Percentiles rank a stretch among this genome's conserved stretches.
Conservation (phyloP, 2,113 vertebrate genomes). For the Chaenocephalus aceratus region DNA sequence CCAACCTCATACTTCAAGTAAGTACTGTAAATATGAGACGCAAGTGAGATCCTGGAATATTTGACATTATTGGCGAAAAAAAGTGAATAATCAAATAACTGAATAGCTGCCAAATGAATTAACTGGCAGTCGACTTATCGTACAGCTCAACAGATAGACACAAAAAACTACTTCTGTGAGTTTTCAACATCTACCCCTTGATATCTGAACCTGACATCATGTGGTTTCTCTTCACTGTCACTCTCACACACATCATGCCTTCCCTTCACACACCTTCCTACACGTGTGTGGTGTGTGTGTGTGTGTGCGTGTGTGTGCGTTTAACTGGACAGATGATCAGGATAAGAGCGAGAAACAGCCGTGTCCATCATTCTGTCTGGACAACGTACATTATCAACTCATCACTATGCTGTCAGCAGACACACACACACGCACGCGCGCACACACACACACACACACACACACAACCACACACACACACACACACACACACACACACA, state of each 20-base stretch:
- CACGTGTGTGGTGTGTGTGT: too few species aligned
- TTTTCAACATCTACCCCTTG: neutral
- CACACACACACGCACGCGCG: conserved; percentile 16
- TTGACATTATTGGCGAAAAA: too few species aligned
- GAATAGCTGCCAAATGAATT: too few species aligned
- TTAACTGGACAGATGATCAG: conserved; percentile 54
- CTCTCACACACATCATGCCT: neutral
- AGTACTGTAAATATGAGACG: too few species aligned
- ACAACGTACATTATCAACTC: conserved; percentile 62
- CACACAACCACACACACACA: conserved; percentile 20
- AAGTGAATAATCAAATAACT: too few species aligned
- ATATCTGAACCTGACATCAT: neutral
- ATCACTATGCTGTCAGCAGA: conserved; percentile 61
- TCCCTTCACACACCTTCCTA: neutral
- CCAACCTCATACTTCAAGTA: too few species aligned
- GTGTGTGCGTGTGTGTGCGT: neutral
- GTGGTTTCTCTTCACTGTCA: neutral
- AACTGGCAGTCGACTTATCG: too few species aligned
- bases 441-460: conserved; percentile 22
- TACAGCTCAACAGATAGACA: too few species aligned
- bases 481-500: conserved; percentile 27
- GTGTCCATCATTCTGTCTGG: conserved; percentile 47
- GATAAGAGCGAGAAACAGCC: conserved; percentile 53
- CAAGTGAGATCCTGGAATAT: too few species aligned
- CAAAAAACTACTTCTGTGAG: too few species aligned